Conservation (phyloP, 1,140 invertebrate species). For the Drosophila nigromelanica region DNA sequence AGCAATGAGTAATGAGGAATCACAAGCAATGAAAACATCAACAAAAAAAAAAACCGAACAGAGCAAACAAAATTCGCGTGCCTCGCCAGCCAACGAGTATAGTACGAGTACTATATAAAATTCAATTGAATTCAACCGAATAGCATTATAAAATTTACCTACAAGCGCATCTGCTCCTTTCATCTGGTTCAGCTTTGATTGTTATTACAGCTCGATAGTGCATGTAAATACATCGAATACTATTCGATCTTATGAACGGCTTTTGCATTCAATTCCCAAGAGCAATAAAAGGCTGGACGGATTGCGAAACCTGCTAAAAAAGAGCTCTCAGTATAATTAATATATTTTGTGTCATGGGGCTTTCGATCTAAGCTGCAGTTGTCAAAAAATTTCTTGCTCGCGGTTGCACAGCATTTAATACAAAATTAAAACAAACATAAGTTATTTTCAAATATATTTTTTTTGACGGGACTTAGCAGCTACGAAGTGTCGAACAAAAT, state of each 20-base stretch:
- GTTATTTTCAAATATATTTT: slow-evolving; percentile 2
- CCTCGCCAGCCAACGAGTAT: background rate
- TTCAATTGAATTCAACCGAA: background rate
- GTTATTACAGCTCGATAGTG: background rate
- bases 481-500: slow-evolving; percentile 16
- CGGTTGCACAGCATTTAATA: no score
- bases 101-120: background rate
- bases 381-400: background rate
- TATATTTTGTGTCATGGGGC: slow-evolving; percentile 18
- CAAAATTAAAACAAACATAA: background rate
- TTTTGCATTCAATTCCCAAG: no score
- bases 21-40: slow-evolving; percentile 10
- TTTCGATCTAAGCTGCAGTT: slow-evolving; percentile 20
- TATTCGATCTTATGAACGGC: no score
- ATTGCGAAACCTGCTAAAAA: background rate
- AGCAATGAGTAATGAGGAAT: slow-evolving; percentile 47
- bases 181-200: slow-evolving; percentile 1
- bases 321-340: background rate
- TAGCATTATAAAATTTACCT: slow-evolving; percentile 2
- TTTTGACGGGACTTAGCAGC: background rate
- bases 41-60: background rate
- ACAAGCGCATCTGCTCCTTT: background rate
- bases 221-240: background rate
- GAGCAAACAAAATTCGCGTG: background rate
- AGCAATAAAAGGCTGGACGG: background rate